phyloP scores from a whole-genome alignment of 2,888 invertebrate species.

The Spicauda simplicius region DNA sequence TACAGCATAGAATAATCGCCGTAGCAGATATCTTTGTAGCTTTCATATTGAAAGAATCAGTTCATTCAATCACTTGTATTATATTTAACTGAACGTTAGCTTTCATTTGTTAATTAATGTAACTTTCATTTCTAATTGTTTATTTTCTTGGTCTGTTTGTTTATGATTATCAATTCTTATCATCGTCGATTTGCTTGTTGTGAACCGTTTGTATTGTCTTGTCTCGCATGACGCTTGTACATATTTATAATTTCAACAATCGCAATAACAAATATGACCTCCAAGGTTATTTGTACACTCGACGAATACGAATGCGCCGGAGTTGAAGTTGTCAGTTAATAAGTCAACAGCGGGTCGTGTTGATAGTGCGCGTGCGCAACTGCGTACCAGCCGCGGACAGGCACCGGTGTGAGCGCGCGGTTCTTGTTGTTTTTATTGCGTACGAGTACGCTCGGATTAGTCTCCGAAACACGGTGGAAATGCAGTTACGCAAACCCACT shows the following conservation, averaged over 20 bases:
- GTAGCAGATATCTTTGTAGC: no score
- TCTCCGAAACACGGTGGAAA: conserved; percentile 24
- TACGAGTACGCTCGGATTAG: conserved; percentile 12
- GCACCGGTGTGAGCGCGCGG: conserved; percentile 51
- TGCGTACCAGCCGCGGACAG: conserved; percentile 71
- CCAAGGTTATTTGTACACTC: conserved; percentile 9
- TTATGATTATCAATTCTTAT: neutral
- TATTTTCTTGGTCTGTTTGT: neutral
- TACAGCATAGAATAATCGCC: neutral
- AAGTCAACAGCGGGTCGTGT: conserved; percentile 16
- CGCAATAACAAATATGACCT: conserved; percentile 9
- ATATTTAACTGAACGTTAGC: no score
- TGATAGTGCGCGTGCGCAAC: conserved; percentile 48
- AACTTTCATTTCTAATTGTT: neutral
- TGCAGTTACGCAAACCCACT: conserved; percentile 25
- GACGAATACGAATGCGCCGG: conserved; percentile 9
- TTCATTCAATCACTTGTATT: no score
- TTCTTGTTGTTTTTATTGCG: conserved; percentile 60
- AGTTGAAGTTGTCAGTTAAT: conserved; percentile 2
- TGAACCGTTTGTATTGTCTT: neutral
- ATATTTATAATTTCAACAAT: conserved; percentile 1
- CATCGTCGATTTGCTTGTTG: neutral
- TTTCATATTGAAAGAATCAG: no score
- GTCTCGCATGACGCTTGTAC: neutral
- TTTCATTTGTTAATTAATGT: no score